A percentile compares a stretch with the other conserved stretches of the same genome.
These are phyloP conservation scores for Laticauda colubrina DNA, from an alignment of 2,113 vertebrate genomes.

Conservation along the genomic window DNA sequence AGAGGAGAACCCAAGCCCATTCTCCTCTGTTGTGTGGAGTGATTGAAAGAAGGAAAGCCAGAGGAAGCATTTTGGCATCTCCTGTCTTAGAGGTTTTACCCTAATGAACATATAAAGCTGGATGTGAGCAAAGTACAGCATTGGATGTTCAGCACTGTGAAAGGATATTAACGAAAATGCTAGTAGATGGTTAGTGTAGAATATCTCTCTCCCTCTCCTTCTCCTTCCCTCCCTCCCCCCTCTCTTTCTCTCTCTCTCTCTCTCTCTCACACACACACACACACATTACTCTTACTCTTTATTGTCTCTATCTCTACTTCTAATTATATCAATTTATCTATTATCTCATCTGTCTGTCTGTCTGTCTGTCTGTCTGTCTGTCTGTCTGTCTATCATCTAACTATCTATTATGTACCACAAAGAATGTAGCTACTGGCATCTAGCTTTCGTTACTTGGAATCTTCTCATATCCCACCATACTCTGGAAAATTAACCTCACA, in stretches of 20 bases:
- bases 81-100: not conserved
- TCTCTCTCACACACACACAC: too few species aligned
- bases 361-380: too few species aligned
- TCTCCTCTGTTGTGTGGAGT: not conserved
- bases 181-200: conserved; percentile 3
- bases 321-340: not conserved
- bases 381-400: too few species aligned
- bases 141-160: not conserved
- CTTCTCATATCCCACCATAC: conserved; percentile 23
- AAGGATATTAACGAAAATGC: not conserved
- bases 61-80: not conserved
- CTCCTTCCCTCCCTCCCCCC: conserved; percentile 3
- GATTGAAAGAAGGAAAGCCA: not conserved
- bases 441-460: conserved; percentile 49
- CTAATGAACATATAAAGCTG: not conserved
- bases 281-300: too few species aligned
- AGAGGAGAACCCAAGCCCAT: not conserved
- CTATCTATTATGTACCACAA: not conserved
- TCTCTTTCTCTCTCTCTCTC: too few species aligned
- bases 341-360: not conserved
- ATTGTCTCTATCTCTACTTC: not conserved
- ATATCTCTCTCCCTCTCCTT: conserved; percentile 10
- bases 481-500: conserved; percentile 41
- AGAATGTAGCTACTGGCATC: conserved; percentile 38
- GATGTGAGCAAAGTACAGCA: not conserved